Evolutionary conservation across 2,888 invertebrate species (phyloP).

Genomic region (Microctonus brassicae): DNA sequence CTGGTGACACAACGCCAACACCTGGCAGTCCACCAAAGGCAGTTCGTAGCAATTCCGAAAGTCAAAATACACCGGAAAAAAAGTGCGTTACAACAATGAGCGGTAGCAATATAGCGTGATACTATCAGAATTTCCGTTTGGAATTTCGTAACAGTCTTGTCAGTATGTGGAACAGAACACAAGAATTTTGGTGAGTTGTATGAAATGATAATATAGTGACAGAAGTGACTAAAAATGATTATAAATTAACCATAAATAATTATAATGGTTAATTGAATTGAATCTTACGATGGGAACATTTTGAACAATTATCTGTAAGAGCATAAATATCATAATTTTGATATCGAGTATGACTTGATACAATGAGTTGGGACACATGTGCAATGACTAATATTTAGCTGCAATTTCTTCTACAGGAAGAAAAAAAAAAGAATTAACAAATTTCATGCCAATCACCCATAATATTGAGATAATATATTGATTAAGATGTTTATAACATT

Average conservation of each 20-base stretch:
- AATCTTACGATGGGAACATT: not conserved
- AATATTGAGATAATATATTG: slow-evolving; percentile 18
- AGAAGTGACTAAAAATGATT: not conserved
- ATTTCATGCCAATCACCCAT: slow-evolving; percentile 41
- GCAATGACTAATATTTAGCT: slow-evolving; percentile 24
- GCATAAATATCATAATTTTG: not conserved
- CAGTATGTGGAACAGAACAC: slow-evolving; percentile 63
- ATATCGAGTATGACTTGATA: not conserved
- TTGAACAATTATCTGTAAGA: not conserved
- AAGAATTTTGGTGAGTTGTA: slow-evolving; percentile 59
- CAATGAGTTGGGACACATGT: slow-evolving; percentile 25
- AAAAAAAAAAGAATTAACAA: slow-evolving; percentile 28
- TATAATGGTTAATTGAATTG: not conserved
- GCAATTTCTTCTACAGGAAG: not conserved
- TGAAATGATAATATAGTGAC: slow-evolving; percentile 1
- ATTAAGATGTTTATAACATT: slow-evolving; percentile 13
- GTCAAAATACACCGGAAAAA: slow-evolving; percentile 72
- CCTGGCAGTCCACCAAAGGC: slow-evolving; percentile 66
- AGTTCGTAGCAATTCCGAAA: slow-evolving; percentile 72
- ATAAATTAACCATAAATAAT: not conserved
- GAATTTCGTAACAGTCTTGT: slow-evolving; percentile 64
- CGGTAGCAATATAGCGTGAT: slow-evolving; percentile 74
- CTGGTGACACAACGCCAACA: slow-evolving; percentile 66
- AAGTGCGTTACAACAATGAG: slow-evolving; percentile 74
- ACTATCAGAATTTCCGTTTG: slow-evolving; percentile 66